Conservation (phyloP, 2,797 vertebrate species). For the Avahi laniger region DNA sequence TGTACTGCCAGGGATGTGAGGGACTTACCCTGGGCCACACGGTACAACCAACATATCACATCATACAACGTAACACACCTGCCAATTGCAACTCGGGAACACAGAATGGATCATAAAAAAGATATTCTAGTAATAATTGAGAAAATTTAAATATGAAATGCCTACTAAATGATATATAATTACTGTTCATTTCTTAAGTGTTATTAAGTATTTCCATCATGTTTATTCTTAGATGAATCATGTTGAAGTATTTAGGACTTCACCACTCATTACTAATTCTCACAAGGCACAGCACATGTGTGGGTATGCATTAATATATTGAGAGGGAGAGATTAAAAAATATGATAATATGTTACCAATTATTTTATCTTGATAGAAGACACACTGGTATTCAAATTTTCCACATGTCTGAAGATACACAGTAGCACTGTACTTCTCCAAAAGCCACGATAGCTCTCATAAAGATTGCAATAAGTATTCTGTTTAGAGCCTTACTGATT, state of each 20-base stretch:
- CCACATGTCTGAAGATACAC: not conserved
- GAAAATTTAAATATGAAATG: conserved; percentile 3
- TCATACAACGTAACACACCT: not conserved
- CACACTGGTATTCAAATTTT: not conserved
- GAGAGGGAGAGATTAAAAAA: not conserved
- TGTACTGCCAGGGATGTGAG: not conserved
- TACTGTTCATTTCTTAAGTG: conserved; percentile 22
- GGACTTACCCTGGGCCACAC: not conserved
- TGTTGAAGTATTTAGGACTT: not conserved
- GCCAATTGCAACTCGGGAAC: not conserved
- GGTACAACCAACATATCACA: not conserved
- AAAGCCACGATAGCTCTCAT: not conserved
- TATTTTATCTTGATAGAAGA: conserved; percentile 11
- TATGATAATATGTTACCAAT: not conserved
- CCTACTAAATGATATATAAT: not conserved
- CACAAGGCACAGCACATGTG: not conserved
- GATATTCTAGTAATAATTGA: not conserved
- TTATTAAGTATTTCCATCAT: not conserved
- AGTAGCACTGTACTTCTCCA: not conserved
- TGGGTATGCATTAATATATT: not conserved
- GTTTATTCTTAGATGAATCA: not conserved
- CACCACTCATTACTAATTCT: not conserved
- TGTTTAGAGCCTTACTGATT: not conserved
- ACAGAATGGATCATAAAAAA: not conserved
- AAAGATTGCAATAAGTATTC: not conserved